A percentile compares a stretch with the other conserved stretches of the same genome.
phyloP scores from a whole-genome alignment of 2,888 invertebrate species.

The Itoplectis maculator region DNA sequence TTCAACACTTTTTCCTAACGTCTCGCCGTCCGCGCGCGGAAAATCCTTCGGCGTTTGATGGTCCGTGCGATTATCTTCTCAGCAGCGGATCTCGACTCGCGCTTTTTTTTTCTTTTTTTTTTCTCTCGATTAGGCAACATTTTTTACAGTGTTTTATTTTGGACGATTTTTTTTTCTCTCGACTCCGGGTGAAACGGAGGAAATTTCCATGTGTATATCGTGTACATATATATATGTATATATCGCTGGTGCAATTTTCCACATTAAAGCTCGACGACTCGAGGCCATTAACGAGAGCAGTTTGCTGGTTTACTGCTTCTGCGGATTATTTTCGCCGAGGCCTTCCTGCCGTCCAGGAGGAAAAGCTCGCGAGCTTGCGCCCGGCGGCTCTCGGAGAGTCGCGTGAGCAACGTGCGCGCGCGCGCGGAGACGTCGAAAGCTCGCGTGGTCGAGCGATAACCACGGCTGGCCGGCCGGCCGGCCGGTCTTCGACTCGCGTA shows the following conservation, averaged over 20 bases:
- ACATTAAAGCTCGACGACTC: background rate
- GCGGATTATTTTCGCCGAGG: background rate
- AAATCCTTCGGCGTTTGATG: too few species aligned
- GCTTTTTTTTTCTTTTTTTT: too few species aligned
- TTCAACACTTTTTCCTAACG: too few species aligned
- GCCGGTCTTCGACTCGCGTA: too few species aligned
- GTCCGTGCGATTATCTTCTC: too few species aligned
- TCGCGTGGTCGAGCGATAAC: conserved; percentile 21
- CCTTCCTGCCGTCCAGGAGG: background rate
- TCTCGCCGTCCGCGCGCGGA: too few species aligned
- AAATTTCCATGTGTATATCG: background rate
- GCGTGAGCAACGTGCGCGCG: too few species aligned
- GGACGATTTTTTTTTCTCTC: background rate
- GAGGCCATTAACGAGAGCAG: background rate
- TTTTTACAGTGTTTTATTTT: too few species aligned
- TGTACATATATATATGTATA: too few species aligned
- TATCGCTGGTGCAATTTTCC: background rate
- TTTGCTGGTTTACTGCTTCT: background rate
- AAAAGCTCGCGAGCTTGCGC: conserved; percentile 17
- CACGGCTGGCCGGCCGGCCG: background rate
- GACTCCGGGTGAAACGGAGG: background rate
- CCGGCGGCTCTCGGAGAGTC: background rate
- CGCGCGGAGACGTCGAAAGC: background rate
- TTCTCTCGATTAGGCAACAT: too few species aligned
- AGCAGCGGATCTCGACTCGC: too few species aligned